Conservation (phyloP, 2,888 invertebrate species). For the Punctoribates punctum region DNA sequence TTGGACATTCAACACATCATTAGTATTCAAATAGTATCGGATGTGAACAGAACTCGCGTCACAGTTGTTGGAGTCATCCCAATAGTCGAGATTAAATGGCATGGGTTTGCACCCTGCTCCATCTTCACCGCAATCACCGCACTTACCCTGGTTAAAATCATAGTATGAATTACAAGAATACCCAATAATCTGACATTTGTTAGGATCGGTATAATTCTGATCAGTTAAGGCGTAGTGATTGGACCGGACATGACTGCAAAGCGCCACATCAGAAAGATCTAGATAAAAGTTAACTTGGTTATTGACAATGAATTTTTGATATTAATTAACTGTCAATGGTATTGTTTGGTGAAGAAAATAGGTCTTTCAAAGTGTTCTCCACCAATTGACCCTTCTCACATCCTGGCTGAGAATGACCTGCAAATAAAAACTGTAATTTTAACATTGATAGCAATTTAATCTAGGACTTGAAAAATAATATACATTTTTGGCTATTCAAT, state of each 20-base stretch:
- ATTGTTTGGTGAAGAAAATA: too few species aligned
- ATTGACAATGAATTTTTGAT: too few species aligned
- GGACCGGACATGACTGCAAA: constrained; percentile 25
- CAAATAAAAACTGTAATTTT: too few species aligned
- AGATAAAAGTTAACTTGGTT: too few species aligned
- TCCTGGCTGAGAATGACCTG: too few species aligned
- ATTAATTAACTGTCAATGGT: too few species aligned
- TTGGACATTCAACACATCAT: neutral
- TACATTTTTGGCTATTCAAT: too few species aligned
- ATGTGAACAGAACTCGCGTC: neutral
- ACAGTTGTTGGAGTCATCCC: neutral
- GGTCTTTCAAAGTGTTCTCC: too few species aligned
- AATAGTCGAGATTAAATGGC: neutral
- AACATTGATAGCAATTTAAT: neutral
- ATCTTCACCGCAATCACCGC: constrained; percentile 19
- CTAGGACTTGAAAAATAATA: too few species aligned
- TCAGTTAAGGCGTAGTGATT: neutral
- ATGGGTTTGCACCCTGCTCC: neutral
- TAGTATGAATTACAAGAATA: constrained; percentile 16
- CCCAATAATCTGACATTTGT: constrained; percentile 18
- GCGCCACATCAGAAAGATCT: too few species aligned
- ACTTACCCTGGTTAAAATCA: constrained; percentile 31
- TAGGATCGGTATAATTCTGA: neutral
- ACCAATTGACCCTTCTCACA: too few species aligned
- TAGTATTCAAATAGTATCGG: neutral